These are phyloP conservation scores for Agelaius tricolor DNA, from an alignment of 2,113 vertebrate genomes.

Conservation along the genomic window DNA sequence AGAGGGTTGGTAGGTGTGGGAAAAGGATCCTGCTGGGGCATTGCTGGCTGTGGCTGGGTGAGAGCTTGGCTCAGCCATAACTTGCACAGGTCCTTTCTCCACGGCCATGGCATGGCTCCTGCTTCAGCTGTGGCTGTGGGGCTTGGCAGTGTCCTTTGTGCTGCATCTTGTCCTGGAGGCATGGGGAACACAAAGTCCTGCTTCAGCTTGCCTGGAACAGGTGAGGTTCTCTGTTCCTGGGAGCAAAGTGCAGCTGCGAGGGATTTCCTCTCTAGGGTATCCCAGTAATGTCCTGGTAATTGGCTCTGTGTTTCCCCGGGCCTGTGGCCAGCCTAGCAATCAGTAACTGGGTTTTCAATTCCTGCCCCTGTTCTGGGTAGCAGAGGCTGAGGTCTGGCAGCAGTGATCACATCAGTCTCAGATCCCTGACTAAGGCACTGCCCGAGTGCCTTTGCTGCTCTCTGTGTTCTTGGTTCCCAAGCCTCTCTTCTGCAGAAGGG, in stretches of 20 bases:
- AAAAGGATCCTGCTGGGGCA: neutral
- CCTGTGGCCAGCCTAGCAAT: neutral
- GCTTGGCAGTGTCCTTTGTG: neutral
- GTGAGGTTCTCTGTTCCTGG: neutral
- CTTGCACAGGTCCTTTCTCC: neutral
- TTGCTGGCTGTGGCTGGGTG: neutral
- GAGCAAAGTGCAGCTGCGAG: neutral
- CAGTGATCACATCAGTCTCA: neutral
- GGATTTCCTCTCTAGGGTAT: neutral
- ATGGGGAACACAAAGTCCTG: neutral
- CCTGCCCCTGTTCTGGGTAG: neutral
- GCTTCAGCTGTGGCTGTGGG: neutral
- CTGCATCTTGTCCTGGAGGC: neutral
- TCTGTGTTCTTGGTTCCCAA: neutral
- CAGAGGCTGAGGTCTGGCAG: neutral
- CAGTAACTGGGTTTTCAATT: neutral
- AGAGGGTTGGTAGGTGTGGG: neutral
- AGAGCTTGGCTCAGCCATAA: neutral
- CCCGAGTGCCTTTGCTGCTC: neutral
- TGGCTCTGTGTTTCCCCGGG: neutral
- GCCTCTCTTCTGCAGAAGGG: neutral
- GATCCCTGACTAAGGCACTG: neutral
- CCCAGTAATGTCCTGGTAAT: neutral
- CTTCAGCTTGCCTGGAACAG: neutral
- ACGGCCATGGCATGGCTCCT: accelerated